A percentile compares a stretch with the other conserved stretches of the same genome.
Evolutionary conservation across 2,797 vertebrate genomes (phyloP).

Genomic region (Gymnothorax reevesii): DNA sequence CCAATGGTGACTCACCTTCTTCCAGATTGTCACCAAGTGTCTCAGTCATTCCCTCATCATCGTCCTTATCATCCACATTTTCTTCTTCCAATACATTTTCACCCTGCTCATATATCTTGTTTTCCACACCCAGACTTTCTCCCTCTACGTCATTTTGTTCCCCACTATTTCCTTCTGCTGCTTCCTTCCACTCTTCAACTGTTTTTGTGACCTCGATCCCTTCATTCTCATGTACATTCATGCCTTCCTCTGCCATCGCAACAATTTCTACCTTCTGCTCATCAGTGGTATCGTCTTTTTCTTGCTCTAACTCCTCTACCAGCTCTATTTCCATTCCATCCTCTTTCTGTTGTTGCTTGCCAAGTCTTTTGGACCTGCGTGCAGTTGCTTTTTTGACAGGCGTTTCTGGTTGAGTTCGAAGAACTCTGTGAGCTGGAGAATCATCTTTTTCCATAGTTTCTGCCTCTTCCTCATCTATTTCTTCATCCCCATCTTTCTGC

Average conservation of each 20-base stretch:
- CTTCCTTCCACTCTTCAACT: not conserved
- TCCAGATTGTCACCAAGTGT: not conserved
- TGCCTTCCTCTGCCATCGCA: not conserved
- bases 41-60: not conserved
- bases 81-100: not conserved
- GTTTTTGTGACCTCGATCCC: not conserved
- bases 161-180: not conserved
- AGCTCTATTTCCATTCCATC: not conserved
- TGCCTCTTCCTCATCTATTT: slow-evolving; percentile 55
- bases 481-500: slow-evolving; percentile 55
- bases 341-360: slow-evolving; percentile 12
- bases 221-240: not conserved
- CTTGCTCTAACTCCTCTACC: slow-evolving; percentile 20
- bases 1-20: slow-evolving; percentile 13
- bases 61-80: not conserved
- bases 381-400: not conserved
- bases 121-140: not conserved
- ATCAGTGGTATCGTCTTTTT: not conserved
- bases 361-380: slow-evolving; percentile 38
- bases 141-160: not conserved
- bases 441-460: slow-evolving; percentile 53
- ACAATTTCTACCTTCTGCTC: not conserved
- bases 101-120: not conserved
- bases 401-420: slow-evolving; percentile 68
- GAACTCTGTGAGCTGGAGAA: slow-evolving; percentile 66